Conservation (phyloP, 2,113 vertebrate species). For the Phodopus roborovskii region DNA sequence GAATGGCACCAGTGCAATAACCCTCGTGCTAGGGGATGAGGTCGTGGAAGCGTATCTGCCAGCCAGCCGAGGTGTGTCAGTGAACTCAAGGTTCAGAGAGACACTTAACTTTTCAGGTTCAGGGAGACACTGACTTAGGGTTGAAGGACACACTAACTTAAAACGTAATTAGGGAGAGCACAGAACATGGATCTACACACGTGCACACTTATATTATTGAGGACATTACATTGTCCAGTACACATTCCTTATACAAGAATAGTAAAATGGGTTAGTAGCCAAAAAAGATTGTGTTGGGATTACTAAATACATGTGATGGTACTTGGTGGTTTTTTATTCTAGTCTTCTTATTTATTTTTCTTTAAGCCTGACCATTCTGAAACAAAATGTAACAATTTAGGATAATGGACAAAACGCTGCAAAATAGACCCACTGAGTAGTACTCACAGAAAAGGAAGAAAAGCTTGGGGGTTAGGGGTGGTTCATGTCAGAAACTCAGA, state of each 20-base stretch:
- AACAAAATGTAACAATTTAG: background rate
- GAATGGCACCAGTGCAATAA: no score
- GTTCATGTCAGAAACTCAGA: slow-evolving; percentile 19
- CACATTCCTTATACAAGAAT: no score
- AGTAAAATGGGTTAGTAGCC: background rate
- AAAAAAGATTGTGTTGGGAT: background rate
- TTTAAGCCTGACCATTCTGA: background rate
- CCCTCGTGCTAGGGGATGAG: background rate
- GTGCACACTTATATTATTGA: background rate
- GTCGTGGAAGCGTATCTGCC: no score
- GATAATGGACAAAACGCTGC: background rate
- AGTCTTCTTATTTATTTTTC: background rate
- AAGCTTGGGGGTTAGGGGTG: background rate
- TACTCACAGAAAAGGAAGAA: background rate
- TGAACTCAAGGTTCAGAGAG: background rate
- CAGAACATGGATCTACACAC: background rate
- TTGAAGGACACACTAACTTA: no score
- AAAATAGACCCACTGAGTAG: background rate
- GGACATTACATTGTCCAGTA: background rate
- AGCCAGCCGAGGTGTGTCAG: no score
- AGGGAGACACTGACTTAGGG: background rate
- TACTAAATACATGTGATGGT: background rate
- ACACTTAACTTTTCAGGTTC: background rate
- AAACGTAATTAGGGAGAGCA: background rate
- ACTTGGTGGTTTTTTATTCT: background rate